Conservation (phyloP, 2,888 invertebrate genomes). For the Agrenia bidenticulata region DNA sequence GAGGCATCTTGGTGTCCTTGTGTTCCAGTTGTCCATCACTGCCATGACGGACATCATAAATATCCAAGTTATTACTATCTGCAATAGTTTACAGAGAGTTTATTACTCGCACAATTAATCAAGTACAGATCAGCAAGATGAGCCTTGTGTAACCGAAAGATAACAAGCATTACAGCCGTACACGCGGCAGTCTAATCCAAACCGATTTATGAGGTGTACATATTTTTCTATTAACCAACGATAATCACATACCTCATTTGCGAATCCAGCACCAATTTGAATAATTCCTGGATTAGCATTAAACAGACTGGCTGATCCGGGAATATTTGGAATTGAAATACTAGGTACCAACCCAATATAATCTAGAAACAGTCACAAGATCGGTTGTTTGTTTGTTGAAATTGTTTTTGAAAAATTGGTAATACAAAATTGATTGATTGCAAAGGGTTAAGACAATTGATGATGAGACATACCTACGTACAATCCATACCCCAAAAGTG, state of each 20-base stretch:
- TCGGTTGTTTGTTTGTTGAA: too few relatives aligned
- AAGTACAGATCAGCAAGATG: background rate
- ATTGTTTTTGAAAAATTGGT: too few relatives aligned
- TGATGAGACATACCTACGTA: constrained; percentile 33
- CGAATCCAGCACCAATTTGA: background rate
- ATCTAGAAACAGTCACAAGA: background rate
- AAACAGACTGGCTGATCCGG: background rate
- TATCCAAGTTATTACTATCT: background rate
- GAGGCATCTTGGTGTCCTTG: background rate
- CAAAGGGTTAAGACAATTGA: too few relatives aligned
- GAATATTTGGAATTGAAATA: background rate
- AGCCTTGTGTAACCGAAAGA: background rate
- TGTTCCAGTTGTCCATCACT: constrained; percentile 8
- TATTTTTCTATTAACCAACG: too few relatives aligned
- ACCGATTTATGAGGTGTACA: too few relatives aligned
- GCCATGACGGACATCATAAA: constrained; percentile 11
- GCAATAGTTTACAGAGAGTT: background rate
- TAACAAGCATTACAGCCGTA: background rate
- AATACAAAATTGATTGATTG: too few relatives aligned
- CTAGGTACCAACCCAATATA: too few relatives aligned
- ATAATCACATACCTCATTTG: constrained; percentile 1
- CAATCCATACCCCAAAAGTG: constrained; percentile 31
- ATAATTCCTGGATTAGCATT: background rate
- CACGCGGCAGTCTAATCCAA: too few relatives aligned
- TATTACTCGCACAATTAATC: too few relatives aligned